Conservation (phyloP, 1,140 invertebrate species). For the Muscidifurax raptorellus region DNA sequence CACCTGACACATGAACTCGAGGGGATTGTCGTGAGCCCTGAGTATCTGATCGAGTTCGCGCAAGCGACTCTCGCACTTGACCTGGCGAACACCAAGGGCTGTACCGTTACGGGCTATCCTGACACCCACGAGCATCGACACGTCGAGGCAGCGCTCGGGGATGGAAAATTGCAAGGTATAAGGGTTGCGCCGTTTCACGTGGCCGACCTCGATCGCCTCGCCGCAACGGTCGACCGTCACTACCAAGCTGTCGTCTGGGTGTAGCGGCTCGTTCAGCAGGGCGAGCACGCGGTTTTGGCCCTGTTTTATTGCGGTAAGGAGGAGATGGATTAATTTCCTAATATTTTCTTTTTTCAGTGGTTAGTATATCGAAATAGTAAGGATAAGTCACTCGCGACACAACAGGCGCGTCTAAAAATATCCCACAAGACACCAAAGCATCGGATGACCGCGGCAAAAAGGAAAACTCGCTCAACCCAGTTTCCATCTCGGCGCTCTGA, state of each 20-base stretch:
- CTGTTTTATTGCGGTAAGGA: constrained; percentile 65
- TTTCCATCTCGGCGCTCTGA: neutral
- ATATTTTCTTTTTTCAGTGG: too few species aligned
- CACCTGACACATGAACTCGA: constrained; percentile 92
- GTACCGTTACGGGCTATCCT: constrained; percentile 86
- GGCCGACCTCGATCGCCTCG: constrained; percentile 83
- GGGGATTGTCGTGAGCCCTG: constrained; percentile 84
- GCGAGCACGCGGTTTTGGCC: constrained; percentile 89
- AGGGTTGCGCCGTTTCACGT: constrained; percentile 86
- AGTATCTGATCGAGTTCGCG: constrained; percentile 88
- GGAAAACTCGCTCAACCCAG: neutral
- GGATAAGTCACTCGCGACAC: too few species aligned
- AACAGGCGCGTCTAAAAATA: neutral
- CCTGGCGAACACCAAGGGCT: constrained; percentile 84
- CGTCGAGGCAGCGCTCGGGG: constrained; percentile 85
- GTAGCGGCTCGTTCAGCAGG: constrained; percentile 84
- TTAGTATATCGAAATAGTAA: too few species aligned
- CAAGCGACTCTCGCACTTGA: constrained; percentile 90
- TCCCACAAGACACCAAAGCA: neutral
- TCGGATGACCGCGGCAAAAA: neutral
- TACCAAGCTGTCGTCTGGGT: constrained; percentile 83
- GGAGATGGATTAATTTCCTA: too few species aligned
- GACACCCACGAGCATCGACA: constrained; percentile 87
- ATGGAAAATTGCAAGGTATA: constrained; percentile 88
- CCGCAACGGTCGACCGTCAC: constrained; percentile 87